Conservation (phyloP, 2,797 vertebrate species). For the Crypturellus tataupa region DNA sequence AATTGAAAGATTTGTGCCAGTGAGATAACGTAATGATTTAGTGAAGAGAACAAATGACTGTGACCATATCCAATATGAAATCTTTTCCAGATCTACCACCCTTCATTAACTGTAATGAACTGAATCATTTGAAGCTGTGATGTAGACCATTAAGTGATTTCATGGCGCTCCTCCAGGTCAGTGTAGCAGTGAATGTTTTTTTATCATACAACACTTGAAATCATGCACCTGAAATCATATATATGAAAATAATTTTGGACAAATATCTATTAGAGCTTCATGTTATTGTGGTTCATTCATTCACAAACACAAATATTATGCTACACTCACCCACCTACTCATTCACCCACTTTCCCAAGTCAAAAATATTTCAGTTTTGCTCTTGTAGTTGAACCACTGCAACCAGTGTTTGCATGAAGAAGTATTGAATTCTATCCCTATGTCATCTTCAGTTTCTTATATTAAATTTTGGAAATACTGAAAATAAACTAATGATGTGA, state of each 20-base stretch:
- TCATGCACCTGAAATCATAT: slow-evolving; percentile 3
- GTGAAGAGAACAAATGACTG: slow-evolving; percentile 51
- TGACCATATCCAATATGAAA: slow-evolving; percentile 51
- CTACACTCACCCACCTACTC: not conserved
- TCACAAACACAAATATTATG: not conserved
- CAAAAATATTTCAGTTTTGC: not conserved
- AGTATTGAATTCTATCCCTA: not conserved
- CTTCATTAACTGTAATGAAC: slow-evolving; percentile 72
- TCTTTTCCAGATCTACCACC: slow-evolving; percentile 46
- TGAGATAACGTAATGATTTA: slow-evolving; percentile 50
- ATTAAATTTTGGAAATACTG: not conserved
- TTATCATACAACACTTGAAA: slow-evolving; percentile 13
- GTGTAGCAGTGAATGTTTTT: slow-evolving; percentile 7
- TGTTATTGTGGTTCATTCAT: not conserved
- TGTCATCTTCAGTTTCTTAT: not conserved
- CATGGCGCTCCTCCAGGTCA: slow-evolving; percentile 32
- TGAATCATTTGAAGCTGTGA: slow-evolving; percentile 59
- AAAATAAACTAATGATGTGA: not conserved
- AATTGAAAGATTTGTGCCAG: slow-evolving; percentile 27
- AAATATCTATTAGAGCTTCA: not conserved
- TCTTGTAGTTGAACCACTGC: not conserved
- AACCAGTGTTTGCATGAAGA: not conserved
- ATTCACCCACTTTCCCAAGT: not conserved
- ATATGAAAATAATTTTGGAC: not conserved
- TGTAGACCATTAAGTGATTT: slow-evolving; percentile 63